Conservation (phyloP, 2,888 invertebrate genomes). For the Crioceris asparagi region DNA sequence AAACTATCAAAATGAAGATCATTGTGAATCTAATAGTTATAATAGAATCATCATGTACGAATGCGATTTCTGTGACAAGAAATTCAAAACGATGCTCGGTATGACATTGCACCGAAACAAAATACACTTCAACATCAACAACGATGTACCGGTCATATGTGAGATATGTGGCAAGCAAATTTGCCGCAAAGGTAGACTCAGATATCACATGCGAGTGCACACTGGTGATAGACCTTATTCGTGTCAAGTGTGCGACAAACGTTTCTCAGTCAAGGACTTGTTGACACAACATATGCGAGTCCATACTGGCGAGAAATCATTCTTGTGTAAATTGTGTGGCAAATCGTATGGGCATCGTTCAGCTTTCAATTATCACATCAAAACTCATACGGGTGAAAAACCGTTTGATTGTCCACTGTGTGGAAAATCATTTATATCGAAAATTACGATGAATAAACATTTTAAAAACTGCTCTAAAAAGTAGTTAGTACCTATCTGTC, state of each 20-base stretch:
- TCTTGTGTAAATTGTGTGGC: conserved; percentile 29
- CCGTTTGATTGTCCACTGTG: conserved; percentile 41
- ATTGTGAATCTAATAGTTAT: conserved; percentile 36
- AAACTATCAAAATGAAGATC: too few species aligned
- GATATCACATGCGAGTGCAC: conserved; percentile 32
- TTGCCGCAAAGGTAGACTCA: conserved; percentile 31
- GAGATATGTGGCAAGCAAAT: conserved; percentile 34
- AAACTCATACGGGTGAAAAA: conserved; percentile 50
- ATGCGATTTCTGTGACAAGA: conserved; percentile 33
- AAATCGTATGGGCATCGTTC: conserved; percentile 46
- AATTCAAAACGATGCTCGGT: conserved; percentile 30
- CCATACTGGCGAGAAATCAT: conserved; percentile 34
- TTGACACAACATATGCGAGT: conserved; percentile 30
- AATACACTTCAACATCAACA: conserved; percentile 29
- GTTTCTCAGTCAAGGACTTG: conserved; percentile 38
- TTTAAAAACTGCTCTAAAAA: conserved; percentile 30
- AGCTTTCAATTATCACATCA: conserved; percentile 48
- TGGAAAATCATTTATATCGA: conserved; percentile 31
- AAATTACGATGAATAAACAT: conserved; percentile 32
- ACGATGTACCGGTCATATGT: conserved; percentile 39
- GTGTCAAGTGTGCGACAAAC: conserved; percentile 38
- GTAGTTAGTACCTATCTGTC: too few species aligned
- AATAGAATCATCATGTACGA: conserved; percentile 32
- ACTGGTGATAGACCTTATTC: conserved; percentile 40
- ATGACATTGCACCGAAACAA: conserved; percentile 27